Evolutionary conservation across 2,888 invertebrate species (phyloP).

Genomic region (Sinodicranocentrus sp.): DNA sequence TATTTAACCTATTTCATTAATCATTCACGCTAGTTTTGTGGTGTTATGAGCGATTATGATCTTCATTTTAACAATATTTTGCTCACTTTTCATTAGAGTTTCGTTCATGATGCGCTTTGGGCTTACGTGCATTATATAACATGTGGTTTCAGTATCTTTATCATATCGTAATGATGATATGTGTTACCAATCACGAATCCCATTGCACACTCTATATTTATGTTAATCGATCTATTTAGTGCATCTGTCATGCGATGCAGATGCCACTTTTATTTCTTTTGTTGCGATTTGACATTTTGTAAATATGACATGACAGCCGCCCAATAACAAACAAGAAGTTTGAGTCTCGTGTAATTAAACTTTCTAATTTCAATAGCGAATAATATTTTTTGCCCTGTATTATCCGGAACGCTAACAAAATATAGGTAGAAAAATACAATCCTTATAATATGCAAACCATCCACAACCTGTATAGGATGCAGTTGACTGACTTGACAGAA

Average conservation of each 20-base stretch:
- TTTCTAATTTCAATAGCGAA: neutral
- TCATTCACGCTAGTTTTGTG: neutral
- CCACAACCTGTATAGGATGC: neutral
- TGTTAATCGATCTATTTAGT: constrained; percentile 4
- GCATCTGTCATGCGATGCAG: neutral
- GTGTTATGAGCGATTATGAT: neutral
- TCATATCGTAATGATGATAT: neutral
- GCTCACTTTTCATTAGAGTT: neutral
- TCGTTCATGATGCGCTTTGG: neutral
- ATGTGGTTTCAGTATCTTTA: neutral
- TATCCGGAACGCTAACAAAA: neutral
- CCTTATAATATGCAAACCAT: too few species aligned
- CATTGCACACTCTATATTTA: neutral
- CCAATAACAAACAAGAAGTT: too few species aligned
- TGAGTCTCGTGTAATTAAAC: neutral
- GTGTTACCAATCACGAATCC: neutral
- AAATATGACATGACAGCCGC: too few species aligned
- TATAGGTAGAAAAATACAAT: neutral
- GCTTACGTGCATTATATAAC: too few species aligned
- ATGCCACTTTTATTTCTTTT: neutral
- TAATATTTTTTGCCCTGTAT: neutral
- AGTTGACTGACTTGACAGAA: neutral
- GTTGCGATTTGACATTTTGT: neutral
- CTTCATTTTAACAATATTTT: neutral
- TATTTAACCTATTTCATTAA: neutral